These are phyloP conservation scores for Poeciliopsis retropinna DNA, from an alignment of 2,113 vertebrate species.

Conservation along the genomic window DNA sequence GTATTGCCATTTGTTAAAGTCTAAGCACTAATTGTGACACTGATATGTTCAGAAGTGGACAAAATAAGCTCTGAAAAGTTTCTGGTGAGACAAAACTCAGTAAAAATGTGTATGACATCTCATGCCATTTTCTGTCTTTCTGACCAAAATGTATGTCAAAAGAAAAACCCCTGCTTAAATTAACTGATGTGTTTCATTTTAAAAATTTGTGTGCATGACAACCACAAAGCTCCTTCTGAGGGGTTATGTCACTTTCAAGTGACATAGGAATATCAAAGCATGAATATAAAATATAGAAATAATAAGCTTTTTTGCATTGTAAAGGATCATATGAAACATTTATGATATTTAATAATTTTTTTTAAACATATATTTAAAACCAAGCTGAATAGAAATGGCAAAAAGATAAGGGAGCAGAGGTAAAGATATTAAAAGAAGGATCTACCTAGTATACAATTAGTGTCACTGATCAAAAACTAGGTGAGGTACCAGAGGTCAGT, in stretches of 20 bases:
- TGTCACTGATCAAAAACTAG: conserved; percentile 11
- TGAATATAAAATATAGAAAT: not conserved
- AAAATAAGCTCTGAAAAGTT: not conserved
- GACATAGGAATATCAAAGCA: not conserved
- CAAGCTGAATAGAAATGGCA: not conserved
- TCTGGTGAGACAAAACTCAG: not conserved
- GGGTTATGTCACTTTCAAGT: not conserved
- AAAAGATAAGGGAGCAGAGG: not conserved
- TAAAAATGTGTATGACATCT: not conserved
- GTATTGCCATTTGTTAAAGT: not conserved
- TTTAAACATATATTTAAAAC: not conserved
- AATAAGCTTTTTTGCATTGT: not conserved
- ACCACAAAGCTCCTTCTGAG: conserved; percentile 11
- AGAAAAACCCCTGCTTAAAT: conserved; percentile 21
- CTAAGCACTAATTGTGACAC: not conserved
- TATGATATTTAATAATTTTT: not conserved
- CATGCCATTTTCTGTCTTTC: not conserved
- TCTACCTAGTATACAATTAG: too few species aligned
- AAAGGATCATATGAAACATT: not conserved
- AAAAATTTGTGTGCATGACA: conserved; percentile 21
- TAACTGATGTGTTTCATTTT: conserved; percentile 4
- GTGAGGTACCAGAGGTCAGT: conserved; percentile 8
- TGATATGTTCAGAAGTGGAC: not conserved
- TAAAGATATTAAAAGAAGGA: not conserved
- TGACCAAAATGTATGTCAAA: conserved; percentile 1